Conservation (phyloP, 2,113 vertebrate genomes). For the Willisornis vidua region DNA sequence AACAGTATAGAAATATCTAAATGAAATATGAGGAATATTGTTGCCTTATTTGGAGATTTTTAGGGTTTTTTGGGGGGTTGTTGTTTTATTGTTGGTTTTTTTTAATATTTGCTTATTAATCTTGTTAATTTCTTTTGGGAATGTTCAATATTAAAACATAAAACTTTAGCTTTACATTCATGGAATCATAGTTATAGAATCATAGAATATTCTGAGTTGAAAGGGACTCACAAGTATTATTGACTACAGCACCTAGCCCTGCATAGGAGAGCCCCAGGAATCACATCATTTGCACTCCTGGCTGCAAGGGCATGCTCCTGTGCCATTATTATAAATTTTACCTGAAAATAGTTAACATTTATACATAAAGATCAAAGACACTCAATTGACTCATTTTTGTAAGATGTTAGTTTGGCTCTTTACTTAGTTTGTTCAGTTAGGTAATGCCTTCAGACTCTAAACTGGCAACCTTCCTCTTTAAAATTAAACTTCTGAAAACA, state of each 20-base stretch:
- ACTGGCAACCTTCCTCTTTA: neutral
- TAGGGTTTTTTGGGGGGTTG: too few species aligned
- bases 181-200: neutral
- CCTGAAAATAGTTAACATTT: neutral
- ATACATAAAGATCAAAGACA: neutral
- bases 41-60: neutral
- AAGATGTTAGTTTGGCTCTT: neutral
- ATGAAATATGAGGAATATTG: neutral
- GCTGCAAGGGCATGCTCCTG: neutral
- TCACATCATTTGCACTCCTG: neutral
- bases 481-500: neutral
- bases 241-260: fast-evolving
- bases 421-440: neutral
- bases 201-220: neutral
- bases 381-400: neutral
- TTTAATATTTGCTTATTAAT: neutral
- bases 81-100: neutral
- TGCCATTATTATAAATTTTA: neutral
- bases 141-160: neutral
- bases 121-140: neutral
- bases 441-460: neutral
- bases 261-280: neutral
- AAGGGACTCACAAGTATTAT: neutral
- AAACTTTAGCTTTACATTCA: neutral
- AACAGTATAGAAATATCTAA: neutral